phyloP scores from a whole-genome alignment of 2,888 invertebrate species.

The Ochropacha duplaris region DNA sequence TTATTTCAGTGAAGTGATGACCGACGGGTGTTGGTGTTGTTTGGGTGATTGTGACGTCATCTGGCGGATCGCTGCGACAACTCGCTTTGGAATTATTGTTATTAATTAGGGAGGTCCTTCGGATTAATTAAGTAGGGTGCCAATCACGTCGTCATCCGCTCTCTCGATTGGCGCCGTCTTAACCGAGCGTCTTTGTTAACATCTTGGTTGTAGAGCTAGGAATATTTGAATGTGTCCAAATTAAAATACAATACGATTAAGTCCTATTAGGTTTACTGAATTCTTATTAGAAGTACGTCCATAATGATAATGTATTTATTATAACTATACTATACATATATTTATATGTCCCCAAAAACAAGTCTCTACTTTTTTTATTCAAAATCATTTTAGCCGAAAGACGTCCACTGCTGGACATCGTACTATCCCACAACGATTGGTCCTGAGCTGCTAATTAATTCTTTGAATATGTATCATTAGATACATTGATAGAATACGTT shows the following conservation, averaged over 20 bases:
- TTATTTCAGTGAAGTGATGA: conserved; percentile 45
- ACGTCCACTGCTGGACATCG: too few relatives aligned
- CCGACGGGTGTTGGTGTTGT: conserved; percentile 33
- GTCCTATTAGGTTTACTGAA: neutral
- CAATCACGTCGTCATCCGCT: conserved; percentile 75
- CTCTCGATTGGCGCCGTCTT: conserved; percentile 66
- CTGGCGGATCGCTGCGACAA: conserved; percentile 62
- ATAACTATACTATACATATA: too few relatives aligned
- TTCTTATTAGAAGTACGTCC: conserved; percentile 4
- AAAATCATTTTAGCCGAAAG: too few relatives aligned
- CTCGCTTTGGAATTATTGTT: conserved; percentile 73
- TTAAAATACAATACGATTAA: neutral
- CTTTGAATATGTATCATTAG: too few relatives aligned
- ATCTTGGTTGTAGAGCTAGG: conserved; percentile 53
- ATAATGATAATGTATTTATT: too few relatives aligned
- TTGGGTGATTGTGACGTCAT: conserved; percentile 59
- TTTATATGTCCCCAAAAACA: too few relatives aligned
- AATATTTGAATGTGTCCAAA: conserved; percentile 23
- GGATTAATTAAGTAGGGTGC: conserved; percentile 80
- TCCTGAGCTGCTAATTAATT: too few relatives aligned
- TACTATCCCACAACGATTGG: too few relatives aligned
- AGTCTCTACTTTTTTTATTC: too few relatives aligned
- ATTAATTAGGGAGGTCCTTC: conserved; percentile 78
- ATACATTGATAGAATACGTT: too few relatives aligned
- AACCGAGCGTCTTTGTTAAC: conserved; percentile 76